These are phyloP conservation scores for Orestias chungarensis DNA, from an alignment of 2,797 vertebrate species.

Conservation along the genomic window DNA sequence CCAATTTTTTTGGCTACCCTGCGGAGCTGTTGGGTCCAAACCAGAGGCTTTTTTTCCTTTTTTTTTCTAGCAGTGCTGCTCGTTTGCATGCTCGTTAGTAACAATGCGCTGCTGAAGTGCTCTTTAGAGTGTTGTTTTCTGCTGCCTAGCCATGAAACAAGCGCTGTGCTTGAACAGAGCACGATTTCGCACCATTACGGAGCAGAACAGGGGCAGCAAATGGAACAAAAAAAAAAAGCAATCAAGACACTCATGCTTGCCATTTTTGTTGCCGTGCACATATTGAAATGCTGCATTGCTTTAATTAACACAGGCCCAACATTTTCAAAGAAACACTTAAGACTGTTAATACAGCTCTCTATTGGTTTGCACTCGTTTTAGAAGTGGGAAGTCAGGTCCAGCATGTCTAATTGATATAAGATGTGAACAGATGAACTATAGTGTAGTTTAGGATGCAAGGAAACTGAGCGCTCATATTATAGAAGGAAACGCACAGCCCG, in stretches of 20 bases:
- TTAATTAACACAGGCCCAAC: slow-evolving; percentile 69
- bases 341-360: slow-evolving; percentile 57
- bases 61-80: slow-evolving; percentile 71
- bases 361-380: slow-evolving; percentile 56
- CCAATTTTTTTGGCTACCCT: slow-evolving; percentile 69
- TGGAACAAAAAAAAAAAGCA: slow-evolving; percentile 68
- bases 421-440: slow-evolving; percentile 21
- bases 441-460: slow-evolving; percentile 15
- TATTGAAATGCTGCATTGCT: slow-evolving; percentile 70
- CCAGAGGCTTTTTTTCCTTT: slow-evolving; percentile 76
- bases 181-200: slow-evolving; percentile 64
- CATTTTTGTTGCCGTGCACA: slow-evolving; percentile 63
- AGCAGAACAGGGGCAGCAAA: slow-evolving; percentile 71
- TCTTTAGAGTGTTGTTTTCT: slow-evolving; percentile 83
- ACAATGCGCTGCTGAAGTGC: slow-evolving; percentile 80
- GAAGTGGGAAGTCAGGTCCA: slow-evolving; percentile 36
- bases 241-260: slow-evolving; percentile 77
- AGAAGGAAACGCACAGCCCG: slow-evolving; percentile 12
- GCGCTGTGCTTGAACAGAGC: slow-evolving; percentile 62
- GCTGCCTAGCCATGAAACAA: slow-evolving; percentile 81
- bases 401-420: slow-evolving; percentile 53
- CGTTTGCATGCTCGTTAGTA: slow-evolving; percentile 84
- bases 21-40: slow-evolving; percentile 70
- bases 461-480: slow-evolving; percentile 8
- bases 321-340: slow-evolving; percentile 69